These are phyloP conservation scores for Oreamnos americanus DNA, from an alignment of 2,113 vertebrate species.

Conservation along the genomic window DNA sequence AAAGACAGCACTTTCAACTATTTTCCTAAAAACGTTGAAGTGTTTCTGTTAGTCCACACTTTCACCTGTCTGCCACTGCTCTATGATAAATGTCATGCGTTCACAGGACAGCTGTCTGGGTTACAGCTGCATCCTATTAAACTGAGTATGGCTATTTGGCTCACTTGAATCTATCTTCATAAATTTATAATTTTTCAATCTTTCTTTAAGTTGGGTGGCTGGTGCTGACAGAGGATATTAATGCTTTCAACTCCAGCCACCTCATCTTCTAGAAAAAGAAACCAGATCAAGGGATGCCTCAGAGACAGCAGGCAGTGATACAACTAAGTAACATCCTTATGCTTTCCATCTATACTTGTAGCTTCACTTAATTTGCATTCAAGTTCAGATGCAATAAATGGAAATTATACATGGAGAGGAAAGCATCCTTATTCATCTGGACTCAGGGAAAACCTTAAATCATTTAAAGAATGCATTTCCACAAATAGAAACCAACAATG, in stretches of 20 bases:
- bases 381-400: background rate
- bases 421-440: background rate
- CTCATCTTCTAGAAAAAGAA: background rate
- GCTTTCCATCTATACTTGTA: background rate
- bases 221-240: background rate
- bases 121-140: background rate
- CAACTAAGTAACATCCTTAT: background rate
- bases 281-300: background rate
- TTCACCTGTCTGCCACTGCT: background rate
- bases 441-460: background rate
- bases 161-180: background rate
- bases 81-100: background rate
- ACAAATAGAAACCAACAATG: background rate
- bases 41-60: background rate
- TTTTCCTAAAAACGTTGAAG: background rate
- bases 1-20: background rate
- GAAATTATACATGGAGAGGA: background rate
- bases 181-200: background rate
- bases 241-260: background rate
- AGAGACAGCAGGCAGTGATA: background rate
- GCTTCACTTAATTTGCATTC: background rate
- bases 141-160: background rate
- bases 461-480: background rate
- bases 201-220: background rate
- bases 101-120: background rate